These are phyloP conservation scores for Disparrhopalites patrizii DNA, from an alignment of 2,888 invertebrate species.

Conservation along the genomic window DNA sequence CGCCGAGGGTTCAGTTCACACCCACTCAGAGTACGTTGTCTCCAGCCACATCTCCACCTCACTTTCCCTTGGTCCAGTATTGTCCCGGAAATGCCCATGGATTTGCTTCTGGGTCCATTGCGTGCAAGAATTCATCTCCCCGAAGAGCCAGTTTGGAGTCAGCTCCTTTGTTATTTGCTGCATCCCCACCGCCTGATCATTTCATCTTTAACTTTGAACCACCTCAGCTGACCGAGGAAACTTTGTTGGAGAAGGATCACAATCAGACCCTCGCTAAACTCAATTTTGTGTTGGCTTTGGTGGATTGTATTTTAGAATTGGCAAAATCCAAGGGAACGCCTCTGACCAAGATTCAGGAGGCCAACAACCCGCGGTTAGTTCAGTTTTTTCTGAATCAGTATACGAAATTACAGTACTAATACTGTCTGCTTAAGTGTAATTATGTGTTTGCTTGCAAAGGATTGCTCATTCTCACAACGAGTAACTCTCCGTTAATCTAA, in stretches of 20 bases:
- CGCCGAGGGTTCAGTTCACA: slow-evolving; percentile 69
- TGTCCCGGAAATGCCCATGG: slow-evolving; percentile 37
- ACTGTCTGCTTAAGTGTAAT: too few relatives aligned
- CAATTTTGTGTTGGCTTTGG: slow-evolving; percentile 92
- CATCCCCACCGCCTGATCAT: slow-evolving; percentile 47
- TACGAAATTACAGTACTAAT: too few relatives aligned
- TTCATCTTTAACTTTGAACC: slow-evolving; percentile 49
- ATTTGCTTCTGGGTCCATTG: slow-evolving; percentile 26
- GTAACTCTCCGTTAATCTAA: too few relatives aligned
- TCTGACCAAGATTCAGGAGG: slow-evolving; percentile 52
- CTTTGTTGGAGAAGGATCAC: slow-evolving; percentile 72
- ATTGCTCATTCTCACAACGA: too few relatives aligned
- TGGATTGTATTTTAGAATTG: slow-evolving; percentile 88
- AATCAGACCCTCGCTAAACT: slow-evolving; percentile 95
- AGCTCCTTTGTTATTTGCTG: slow-evolving; percentile 44
- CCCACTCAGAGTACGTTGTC: slow-evolving; percentile 47
- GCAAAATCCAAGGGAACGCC: slow-evolving; percentile 76
- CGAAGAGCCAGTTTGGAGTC: slow-evolving; percentile 44
- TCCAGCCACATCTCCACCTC: slow-evolving; percentile 47
- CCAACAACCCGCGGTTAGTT: slow-evolving; percentile 29
- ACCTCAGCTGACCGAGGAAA: slow-evolving; percentile 48
- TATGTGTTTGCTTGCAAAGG: too few relatives aligned
- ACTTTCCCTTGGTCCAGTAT: slow-evolving; percentile 47
- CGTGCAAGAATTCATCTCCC: slow-evolving; percentile 33
- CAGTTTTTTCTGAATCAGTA: too few relatives aligned